A percentile compares a stretch with the other conserved stretches of the same genome.
Conservation (phyloP, 2,797 vertebrate genomes). For the Rhincodon typus region DNA sequence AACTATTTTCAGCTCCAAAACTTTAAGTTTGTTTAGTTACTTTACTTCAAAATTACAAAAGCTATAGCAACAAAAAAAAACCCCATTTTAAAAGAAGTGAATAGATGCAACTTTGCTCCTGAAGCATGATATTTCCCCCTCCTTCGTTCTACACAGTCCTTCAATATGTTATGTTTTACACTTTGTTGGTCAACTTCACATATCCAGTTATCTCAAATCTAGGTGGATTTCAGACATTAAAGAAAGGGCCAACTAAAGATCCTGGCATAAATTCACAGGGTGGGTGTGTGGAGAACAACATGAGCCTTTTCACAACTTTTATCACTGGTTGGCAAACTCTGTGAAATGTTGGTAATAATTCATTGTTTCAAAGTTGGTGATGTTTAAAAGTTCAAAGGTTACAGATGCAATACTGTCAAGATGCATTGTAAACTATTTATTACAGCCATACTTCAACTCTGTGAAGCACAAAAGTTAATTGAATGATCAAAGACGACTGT, state of each 20-base stretch:
- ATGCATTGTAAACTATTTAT: neutral
- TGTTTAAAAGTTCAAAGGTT: neutral
- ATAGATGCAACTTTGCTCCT: neutral
- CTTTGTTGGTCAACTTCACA: neutral
- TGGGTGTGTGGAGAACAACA: neutral
- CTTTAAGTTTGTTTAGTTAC: neutral
- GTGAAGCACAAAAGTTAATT: neutral
- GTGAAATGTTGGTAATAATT: neutral
- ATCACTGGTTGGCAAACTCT: neutral
- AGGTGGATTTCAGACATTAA: neutral
- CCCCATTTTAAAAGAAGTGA: neutral
- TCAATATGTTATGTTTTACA: neutral
- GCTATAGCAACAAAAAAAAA: neutral
- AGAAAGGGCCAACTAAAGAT: neutral
- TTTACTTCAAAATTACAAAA: neutral
- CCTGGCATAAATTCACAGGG: neutral
- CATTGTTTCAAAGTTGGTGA: neutral
- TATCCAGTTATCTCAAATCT: neutral
- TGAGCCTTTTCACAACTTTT: neutral
- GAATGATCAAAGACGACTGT: neutral
- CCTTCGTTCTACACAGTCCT: neutral
- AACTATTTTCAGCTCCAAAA: neutral
- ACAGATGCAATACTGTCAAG: neutral
- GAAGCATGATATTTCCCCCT: neutral
- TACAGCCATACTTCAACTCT: neutral